Evolutionary conservation across 2,888 invertebrate species (phyloP), one percentile per base, ranked within the genome.

Genomic region (Blastobasis adustella): DNA sequence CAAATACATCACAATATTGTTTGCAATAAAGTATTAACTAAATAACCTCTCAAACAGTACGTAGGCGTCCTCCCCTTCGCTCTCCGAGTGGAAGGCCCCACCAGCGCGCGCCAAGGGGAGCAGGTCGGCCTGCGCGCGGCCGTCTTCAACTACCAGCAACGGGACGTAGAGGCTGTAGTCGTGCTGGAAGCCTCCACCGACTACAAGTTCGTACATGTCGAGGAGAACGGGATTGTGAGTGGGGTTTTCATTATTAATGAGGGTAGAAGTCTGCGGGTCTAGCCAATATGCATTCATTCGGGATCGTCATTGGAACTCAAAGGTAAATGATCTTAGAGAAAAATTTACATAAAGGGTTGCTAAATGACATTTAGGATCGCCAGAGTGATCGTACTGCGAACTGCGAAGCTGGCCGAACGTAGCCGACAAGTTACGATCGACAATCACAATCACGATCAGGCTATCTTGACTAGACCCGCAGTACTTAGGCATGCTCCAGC

Each of bases 41-140:
- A 9, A 5, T 36, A 23, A 4, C 39, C 46, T 44, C 4, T 2
- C n/a, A n/a, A 0, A 0, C 83, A 95, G 91, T 98, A 97, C 77
- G 93, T 95, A 37, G 97, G 96, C 9, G 94, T 96, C 0, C 89
- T 97, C 43, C 97, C 98, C 10, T 97, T 98, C 91, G 98, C 95
- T 85, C 97, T 98, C 64, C 96, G 96, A 68, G 95, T 98, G 48
- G 98, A 98, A 76, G 96, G 97, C 89, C 98, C 98, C 0, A 90
- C 90, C 0, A 83, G 89, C 40, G 94, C 95, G 66, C 92, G 94
- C 42, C 95, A 96, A 75, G 98, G 98, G 5, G 98, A 98, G 82
- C 98, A 98, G 81, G 91, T 98, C 41, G 98, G 98, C 7, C 91
- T 98, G 39, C 91, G 98, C 38, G 96, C 98, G 0, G 94, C 95